Conservation (phyloP, 2,113 vertebrate species). For the Heterochromis multidens region DNA sequence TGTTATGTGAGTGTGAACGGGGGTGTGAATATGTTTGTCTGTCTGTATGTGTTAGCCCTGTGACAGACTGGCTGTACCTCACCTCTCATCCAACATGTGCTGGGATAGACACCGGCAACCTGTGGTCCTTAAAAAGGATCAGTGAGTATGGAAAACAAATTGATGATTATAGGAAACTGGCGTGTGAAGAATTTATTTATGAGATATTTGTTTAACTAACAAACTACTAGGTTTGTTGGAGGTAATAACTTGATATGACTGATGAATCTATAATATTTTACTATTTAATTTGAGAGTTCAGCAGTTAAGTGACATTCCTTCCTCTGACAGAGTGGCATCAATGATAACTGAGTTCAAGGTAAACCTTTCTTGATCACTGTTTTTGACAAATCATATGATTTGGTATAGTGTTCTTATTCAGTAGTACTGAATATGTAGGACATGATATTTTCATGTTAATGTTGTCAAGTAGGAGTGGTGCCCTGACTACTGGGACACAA, state of each 20-base stretch:
- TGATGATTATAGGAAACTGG: not conserved
- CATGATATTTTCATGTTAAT: not conserved
- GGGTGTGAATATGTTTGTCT: constrained; percentile 26
- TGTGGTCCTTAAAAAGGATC: not conserved
- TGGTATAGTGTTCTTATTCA: not conserved
- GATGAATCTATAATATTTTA: not conserved
- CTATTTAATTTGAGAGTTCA: not conserved
- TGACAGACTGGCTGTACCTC: constrained; percentile 17
- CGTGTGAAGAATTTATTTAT: not conserved
- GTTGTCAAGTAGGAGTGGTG: not conserved
- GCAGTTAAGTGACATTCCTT: not conserved
- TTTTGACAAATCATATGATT: not conserved
- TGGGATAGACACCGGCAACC: not conserved
- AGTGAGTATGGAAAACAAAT: not conserved
- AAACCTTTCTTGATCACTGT: not conserved
- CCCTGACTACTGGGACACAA: not conserved
- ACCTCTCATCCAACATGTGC: not conserved
- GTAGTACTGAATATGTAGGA: not conserved
- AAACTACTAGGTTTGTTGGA: not conserved
- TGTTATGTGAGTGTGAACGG: constrained; percentile 27
- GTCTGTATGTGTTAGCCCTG: not conserved
- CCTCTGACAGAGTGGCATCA: not conserved
- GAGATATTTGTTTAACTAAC: not conserved
- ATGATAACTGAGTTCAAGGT: not conserved
- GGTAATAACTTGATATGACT: not conserved